phyloP scores from a whole-genome alignment of 2,888 invertebrate genomes.

The Coelinius sp. region DNA sequence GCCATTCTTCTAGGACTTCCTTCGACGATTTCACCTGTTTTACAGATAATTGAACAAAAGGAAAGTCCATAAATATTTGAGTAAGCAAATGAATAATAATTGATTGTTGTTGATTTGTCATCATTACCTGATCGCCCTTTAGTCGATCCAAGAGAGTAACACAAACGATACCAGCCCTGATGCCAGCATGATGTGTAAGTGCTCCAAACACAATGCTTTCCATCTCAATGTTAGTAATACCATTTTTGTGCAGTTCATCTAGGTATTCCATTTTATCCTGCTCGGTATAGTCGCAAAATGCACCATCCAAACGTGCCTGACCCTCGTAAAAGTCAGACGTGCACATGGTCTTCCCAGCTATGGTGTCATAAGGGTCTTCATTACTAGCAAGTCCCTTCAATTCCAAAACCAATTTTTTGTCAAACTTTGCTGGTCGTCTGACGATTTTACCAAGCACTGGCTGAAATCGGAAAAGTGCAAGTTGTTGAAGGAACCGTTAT shows the following conservation, averaged over 20 bases:
- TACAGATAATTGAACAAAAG: no score
- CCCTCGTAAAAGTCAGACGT: constrained; percentile 99
- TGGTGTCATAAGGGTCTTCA: constrained; percentile 86
- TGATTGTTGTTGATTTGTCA: not conserved
- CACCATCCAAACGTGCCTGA: constrained; percentile 95
- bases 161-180: constrained; percentile 92
- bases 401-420: constrained; percentile 86
- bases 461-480: constrained; percentile 73
- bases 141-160: constrained; percentile 93
- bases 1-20: constrained; percentile 92
- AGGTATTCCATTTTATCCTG: constrained; percentile 93
- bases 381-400: constrained; percentile 81
- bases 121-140: constrained; percentile 90
- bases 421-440: constrained; percentile 86
- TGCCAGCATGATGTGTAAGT: constrained; percentile 92
- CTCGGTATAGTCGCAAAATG: constrained; percentile 94
- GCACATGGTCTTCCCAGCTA: constrained; percentile 95
- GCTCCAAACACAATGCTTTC: constrained; percentile 95
- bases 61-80: no score
- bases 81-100: not conserved
- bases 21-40: constrained; percentile 90
- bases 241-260: constrained; percentile 80
- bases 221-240: constrained; percentile 97
- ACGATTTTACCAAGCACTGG: constrained; percentile 88
- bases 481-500: not conserved